Conservation (phyloP, 37 sponge, comb jelly and placozoan genomes). For the Aphrocallistes beatrix region DNA sequence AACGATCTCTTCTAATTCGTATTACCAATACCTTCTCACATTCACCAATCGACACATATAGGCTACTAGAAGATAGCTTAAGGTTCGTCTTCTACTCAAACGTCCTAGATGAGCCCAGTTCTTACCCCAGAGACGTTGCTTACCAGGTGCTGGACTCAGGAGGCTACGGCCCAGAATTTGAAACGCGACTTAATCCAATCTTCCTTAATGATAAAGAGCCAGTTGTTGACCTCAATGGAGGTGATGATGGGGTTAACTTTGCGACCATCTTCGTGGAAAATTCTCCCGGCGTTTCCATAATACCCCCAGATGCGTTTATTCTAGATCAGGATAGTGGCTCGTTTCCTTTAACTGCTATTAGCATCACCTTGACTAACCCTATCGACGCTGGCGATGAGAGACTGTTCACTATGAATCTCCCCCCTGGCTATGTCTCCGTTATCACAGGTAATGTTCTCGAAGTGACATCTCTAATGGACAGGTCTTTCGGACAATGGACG, state of each 20-base stretch:
- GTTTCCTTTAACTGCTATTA: background rate
- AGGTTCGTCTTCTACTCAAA: slow-evolving; percentile 34
- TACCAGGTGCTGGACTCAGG: background rate
- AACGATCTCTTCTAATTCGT: background rate
- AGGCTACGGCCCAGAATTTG: background rate
- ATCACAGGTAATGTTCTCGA: background rate
- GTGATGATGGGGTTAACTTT: background rate
- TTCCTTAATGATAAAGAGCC: background rate
- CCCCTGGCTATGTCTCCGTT: background rate
- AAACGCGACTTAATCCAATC: background rate
- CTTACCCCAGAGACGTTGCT: background rate
- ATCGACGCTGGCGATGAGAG: background rate
- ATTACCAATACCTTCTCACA: background rate
- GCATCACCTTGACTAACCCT: background rate
- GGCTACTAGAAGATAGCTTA: background rate
- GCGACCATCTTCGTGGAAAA: background rate
- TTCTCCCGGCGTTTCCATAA: background rate
- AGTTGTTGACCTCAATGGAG: background rate
- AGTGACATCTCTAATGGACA: background rate
- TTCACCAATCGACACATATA: background rate
- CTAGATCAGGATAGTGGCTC: background rate
- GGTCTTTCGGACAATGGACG: background rate
- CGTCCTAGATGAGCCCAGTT: slow-evolving; percentile 33
- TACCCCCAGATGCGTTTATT: background rate
- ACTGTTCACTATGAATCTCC: background rate